Percentiles rank a stretch among this genome's conserved stretches.
phyloP scores from a whole-genome alignment of 2,797 vertebrate genomes.

The Pelochelys cantorii region DNA sequence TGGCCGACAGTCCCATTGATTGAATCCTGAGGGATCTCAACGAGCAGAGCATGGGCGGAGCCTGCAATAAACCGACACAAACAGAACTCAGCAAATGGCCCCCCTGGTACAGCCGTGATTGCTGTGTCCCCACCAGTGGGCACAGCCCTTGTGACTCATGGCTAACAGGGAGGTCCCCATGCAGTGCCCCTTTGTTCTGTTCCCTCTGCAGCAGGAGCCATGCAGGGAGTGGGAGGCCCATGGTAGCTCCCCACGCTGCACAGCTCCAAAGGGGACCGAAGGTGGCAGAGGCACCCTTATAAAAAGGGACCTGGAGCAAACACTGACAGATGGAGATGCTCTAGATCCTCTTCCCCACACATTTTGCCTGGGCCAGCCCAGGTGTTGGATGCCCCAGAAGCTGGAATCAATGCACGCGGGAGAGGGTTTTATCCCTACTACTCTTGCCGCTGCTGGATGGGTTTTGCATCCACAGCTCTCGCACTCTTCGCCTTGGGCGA shows the following conservation, averaged over 20 bases:
- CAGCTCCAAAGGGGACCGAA: too few species aligned
- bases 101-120: accelerated
- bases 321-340: neutral
- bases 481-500: neutral
- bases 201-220: too few species aligned
- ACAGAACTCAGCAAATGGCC: neutral
- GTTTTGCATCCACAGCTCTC: neutral
- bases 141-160: neutral
- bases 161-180: neutral
- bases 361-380: too few species aligned
- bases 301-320: too few species aligned
- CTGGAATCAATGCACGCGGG: neutral
- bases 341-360: neutral
- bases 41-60: neutral
- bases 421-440: neutral
- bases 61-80: neutral
- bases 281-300: too few species aligned
- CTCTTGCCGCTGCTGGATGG: neutral
- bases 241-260: too few species aligned
- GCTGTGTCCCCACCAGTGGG: neutral
- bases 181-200: too few species aligned
- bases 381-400: neutral
- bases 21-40: neutral
- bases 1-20: neutral
- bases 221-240: too few species aligned